These are phyloP conservation scores for Heliconius aoede DNA, from an alignment of 2,888 invertebrate species.

Conservation along the genomic window DNA sequence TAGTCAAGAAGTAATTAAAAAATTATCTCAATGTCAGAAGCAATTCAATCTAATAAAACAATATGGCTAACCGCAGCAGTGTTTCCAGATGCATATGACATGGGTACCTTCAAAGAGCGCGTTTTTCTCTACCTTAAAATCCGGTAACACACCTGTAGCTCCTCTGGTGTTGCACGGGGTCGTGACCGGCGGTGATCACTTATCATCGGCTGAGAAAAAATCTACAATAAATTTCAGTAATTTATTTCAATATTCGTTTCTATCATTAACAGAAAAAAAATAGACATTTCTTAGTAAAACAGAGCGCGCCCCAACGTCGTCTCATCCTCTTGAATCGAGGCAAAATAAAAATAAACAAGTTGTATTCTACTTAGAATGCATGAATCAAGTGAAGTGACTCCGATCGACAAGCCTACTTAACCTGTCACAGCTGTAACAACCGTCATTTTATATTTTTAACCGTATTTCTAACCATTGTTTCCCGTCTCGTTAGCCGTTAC, in stretches of 20 bases:
- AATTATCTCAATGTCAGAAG: too few species aligned
- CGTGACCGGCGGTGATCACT: too few species aligned
- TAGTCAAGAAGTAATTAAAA: too few species aligned
- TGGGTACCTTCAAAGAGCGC: too few species aligned
- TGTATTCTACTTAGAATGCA: conserved; percentile 3
- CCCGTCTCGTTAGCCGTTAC: not conserved
- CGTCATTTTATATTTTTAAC: conserved; percentile 2
- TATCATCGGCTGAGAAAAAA: too few species aligned
- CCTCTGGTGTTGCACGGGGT: too few species aligned
- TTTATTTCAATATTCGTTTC: not conserved
- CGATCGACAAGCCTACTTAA: conserved; percentile 16
- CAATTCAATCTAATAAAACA: too few species aligned
- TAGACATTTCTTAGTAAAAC: not conserved
- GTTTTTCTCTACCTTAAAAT: too few species aligned
- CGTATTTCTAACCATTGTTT: conserved; percentile 20
- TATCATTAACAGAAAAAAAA: not conserved
- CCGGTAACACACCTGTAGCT: too few species aligned
- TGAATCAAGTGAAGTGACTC: not conserved
- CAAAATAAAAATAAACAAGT: conserved; percentile 10
- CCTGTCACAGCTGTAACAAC: not conserved
- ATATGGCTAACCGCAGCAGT: too few species aligned
- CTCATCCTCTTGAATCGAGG: not conserved
- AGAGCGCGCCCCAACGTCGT: not conserved
- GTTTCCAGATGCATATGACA: too few species aligned
- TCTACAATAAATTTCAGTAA: not conserved